Evolutionary conservation across 1,140 invertebrate genomes (phyloP).

Genomic region (Lasioglossum baleicum): DNA sequence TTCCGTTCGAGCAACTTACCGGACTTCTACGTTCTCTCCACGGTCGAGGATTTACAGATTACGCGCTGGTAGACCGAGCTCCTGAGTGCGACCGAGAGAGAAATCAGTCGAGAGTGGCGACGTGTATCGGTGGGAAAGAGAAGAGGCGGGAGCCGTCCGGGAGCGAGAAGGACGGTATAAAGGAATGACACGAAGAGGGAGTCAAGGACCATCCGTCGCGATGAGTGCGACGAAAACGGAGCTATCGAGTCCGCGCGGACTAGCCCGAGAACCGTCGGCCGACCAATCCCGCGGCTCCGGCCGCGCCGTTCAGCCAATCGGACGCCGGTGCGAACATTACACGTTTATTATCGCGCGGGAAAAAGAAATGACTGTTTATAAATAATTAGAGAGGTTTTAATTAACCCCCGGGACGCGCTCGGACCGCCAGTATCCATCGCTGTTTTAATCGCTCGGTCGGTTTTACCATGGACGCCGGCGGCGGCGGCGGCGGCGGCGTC

Average conservation of each 20-base stretch:
- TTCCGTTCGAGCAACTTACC: slow-evolving; percentile 74
- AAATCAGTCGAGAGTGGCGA: slow-evolving; percentile 32
- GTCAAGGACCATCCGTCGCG: slow-evolving; percentile 51
- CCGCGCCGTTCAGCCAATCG: slow-evolving; percentile 52
- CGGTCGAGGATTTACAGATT: slow-evolving; percentile 76
- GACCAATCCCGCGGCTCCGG: slow-evolving; percentile 52
- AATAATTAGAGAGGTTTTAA: slow-evolving; percentile 81
- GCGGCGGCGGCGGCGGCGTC: slow-evolving; percentile 27
- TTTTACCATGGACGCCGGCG: slow-evolving; percentile 46
- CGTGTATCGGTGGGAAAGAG: slow-evolving; percentile 20
- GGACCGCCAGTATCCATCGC: slow-evolving; percentile 55
- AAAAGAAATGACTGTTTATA: slow-evolving; percentile 79
- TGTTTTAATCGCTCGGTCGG: slow-evolving; percentile 62
- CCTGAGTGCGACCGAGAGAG: slow-evolving; percentile 53
- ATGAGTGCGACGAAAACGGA: slow-evolving; percentile 55
- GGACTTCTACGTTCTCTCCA: slow-evolving; percentile 71
- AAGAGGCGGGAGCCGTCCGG: slow-evolving; percentile 17
- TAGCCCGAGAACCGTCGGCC: slow-evolving; percentile 32
- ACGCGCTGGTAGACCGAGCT: slow-evolving; percentile 68
- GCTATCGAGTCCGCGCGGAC: slow-evolving; percentile 75
- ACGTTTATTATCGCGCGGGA: slow-evolving; percentile 71
- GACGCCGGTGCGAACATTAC: slow-evolving; percentile 56
- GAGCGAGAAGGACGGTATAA: slow-evolving; percentile 31
- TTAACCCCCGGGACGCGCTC: slow-evolving; percentile 76
- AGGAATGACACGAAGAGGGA: slow-evolving; percentile 45